Conservation (phyloP, 53 echinoderm and acorn worm genomes). For the Henricia sp. region DNA sequence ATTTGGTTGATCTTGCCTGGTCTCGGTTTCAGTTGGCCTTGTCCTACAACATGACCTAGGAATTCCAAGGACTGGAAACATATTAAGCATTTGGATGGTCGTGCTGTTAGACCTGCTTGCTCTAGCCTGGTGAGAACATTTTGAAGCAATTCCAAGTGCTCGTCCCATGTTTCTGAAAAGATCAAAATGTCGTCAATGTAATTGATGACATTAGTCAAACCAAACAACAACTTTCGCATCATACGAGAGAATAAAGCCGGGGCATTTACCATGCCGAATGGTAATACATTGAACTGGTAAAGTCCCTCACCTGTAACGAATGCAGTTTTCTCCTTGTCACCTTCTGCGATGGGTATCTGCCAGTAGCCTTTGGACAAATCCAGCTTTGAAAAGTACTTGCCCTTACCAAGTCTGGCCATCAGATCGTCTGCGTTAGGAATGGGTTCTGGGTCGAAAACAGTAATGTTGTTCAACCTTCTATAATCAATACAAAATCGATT, state of each 20-base stretch:
- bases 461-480: background rate
- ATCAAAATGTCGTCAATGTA: slow-evolving; percentile 71
- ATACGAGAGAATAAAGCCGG: slow-evolving; percentile 59
- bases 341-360: slow-evolving; percentile 61
- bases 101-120: background rate
- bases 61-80: too few relatives aligned
- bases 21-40: too few relatives aligned
- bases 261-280: too few relatives aligned
- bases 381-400: slow-evolving; percentile 57
- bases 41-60: too few relatives aligned
- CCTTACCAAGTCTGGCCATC: slow-evolving; percentile 40
- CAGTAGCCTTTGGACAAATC: slow-evolving; percentile 74
- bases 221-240: slow-evolving; percentile 55
- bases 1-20: background rate
- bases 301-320: slow-evolving; percentile 61
- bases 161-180: slow-evolving; percentile 56
- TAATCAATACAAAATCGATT: slow-evolving; percentile 3
- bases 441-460: slow-evolving; percentile 62
- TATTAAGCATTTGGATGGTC: background rate
- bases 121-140: slow-evolving; percentile 22
- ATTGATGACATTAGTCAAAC: slow-evolving; percentile 20
- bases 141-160: slow-evolving; percentile 24
- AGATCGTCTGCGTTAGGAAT: slow-evolving; percentile 60
- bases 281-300: slow-evolving; percentile 66
- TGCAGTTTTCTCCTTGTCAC: slow-evolving; percentile 61